Percentiles rank a stretch among this genome's conserved stretches.
Conservation (phyloP, 2,113 vertebrate genomes). For the Corynorhinus townsendii region DNA sequence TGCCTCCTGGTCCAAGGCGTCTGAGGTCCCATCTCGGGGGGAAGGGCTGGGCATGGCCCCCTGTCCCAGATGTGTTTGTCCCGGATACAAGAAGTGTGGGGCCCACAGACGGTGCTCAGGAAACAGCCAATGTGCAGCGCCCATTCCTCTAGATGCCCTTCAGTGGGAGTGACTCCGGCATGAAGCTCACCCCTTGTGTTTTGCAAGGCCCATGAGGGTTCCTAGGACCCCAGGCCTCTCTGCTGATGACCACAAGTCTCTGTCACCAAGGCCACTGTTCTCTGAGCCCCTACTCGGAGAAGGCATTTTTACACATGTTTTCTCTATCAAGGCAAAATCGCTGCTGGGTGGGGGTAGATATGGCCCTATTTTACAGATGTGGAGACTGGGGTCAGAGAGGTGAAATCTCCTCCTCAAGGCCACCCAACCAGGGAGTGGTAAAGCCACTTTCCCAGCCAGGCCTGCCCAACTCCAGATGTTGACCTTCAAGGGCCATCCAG, state of each 20-base stretch:
- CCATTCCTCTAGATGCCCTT: neutral
- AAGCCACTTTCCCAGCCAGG: neutral
- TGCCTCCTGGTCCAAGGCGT: neutral
- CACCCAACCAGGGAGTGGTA: neutral
- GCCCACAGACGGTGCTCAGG: neutral
- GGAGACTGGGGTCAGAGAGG: neutral
- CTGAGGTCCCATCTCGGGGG: too few species aligned
- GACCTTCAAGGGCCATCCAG: neutral
- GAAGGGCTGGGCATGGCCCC: neutral
- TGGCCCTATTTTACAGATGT: neutral
- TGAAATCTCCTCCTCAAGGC: neutral
- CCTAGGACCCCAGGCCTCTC: neutral
- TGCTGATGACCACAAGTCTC: neutral
- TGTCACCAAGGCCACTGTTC: neutral
- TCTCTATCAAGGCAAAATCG: neutral
- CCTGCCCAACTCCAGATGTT: neutral
- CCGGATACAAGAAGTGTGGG: rapidly evolving
- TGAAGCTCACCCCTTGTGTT: neutral
- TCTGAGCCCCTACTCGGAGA: neutral
- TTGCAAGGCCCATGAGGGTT: rapidly evolving
- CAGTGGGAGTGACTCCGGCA: neutral
- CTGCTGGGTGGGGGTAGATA: neutral
- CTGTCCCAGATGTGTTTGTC: neutral
- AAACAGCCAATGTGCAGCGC: neutral
- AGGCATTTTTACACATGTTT: neutral